phyloP scores from a whole-genome alignment of 2,113 vertebrate genomes.

The Peromyscus maniculatus region DNA sequence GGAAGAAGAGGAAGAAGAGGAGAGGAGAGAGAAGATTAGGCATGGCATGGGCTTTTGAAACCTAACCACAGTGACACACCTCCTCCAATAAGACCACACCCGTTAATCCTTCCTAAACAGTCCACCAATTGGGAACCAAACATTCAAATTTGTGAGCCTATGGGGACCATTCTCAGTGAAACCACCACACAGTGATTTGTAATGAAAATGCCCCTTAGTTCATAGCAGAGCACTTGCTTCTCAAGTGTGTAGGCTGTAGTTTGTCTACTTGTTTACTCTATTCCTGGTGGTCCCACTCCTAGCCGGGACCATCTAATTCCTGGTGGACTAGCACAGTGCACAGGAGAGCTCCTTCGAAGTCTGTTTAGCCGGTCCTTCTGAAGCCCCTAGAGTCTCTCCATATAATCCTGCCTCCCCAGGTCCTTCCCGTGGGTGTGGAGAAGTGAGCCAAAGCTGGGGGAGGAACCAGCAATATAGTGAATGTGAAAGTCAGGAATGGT shows the following conservation, averaged over 20 bases:
- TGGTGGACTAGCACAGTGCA: not conserved
- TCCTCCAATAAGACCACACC: not conserved
- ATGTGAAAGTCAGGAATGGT: conserved; percentile 25
- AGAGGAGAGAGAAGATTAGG: not conserved
- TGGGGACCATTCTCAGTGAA: not conserved
- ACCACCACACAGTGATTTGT: not conserved
- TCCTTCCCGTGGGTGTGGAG: not conserved
- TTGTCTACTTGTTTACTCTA: not conserved
- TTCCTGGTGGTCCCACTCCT: not conserved
- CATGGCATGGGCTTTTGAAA: not conserved
- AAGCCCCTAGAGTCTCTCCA: not conserved
- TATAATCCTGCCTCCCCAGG: not conserved
- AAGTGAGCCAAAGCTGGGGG: not conserved
- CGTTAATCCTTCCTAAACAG: not conserved
- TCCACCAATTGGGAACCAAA: not conserved
- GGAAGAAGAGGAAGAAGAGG: no score
- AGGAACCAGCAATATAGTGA: not conserved
- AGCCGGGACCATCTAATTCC: not conserved
- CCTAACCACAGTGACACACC: not conserved
- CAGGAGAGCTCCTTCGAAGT: not conserved
- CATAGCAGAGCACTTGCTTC: not conserved
- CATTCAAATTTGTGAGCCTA: not conserved
- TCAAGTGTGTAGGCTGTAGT: not conserved
- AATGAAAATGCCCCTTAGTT: not conserved
- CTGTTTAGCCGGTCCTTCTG: not conserved